Conservation (phyloP, 2,797 vertebrate genomes). For the Acrossocheilus fasciatus region DNA sequence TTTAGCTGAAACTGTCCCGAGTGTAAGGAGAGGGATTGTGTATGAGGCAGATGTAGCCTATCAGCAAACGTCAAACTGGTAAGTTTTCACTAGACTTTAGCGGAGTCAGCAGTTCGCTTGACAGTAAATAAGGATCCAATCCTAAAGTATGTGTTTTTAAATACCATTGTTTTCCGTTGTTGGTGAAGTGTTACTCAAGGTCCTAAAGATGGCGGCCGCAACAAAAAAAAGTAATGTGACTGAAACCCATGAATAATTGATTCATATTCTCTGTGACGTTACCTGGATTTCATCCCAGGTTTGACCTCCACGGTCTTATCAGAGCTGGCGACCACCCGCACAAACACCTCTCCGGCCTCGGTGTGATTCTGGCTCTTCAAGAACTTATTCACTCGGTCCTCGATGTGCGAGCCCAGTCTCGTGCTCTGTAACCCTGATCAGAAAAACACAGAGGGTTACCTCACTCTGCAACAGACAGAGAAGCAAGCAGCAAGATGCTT, state of each 20-base stretch:
- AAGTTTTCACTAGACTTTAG: too few species aligned
- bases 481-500: not conserved
- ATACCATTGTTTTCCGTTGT: too few species aligned
- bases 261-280: not conserved
- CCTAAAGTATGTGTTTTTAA: too few species aligned
- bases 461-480: not conserved
- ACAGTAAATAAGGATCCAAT: too few species aligned
- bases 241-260: not conserved
- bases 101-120: too few species aligned
- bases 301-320: conserved; percentile 97
- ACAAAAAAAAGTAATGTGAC: too few species aligned
- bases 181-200: too few species aligned
- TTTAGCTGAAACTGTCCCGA: too few species aligned
- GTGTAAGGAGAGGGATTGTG: too few species aligned
- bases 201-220: too few species aligned
- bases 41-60: too few species aligned
- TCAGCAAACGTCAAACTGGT: too few species aligned
- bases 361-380: conserved; percentile 95
- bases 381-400: conserved; percentile 97
- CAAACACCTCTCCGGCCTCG: conserved; percentile 95
- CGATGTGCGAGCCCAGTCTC: conserved; percentile 92
- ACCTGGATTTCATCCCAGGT: conserved; percentile 98
- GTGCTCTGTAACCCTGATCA: conserved; percentile 89
- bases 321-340: conserved; percentile 96
- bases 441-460: not conserved